Base-by-base conservation (phyloP, 2,888 invertebrate species). In the Pterobdella sp. region DNA sequence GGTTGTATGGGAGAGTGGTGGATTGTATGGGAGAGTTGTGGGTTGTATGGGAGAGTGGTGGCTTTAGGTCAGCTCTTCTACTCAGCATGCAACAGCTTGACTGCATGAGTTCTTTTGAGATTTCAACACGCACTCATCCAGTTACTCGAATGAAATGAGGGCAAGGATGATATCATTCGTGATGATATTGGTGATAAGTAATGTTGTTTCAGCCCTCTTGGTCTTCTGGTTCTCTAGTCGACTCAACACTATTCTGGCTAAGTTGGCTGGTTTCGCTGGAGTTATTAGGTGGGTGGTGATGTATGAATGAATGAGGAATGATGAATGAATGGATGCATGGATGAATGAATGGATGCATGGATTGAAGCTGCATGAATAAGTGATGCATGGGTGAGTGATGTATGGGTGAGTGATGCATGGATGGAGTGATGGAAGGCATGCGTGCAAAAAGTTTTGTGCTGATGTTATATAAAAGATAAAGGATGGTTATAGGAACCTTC, bases 61-160 rank as follows among this genome's bases (percentile, higher is more conserved):
- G n/a, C n/a, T n/a, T n/a, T n/a, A n/a, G n/a, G n/a, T n/a, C n/a
- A n/a, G n/a, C n/a, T n/a, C n/a, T n/a, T n/a, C n/a, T n/a, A n/a
- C n/a, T n/a, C n/a, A n/a, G n/a, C n/a, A n/a, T n/a, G n/a, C n/a
- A n/a, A n/a, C n/a, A n/a, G n/a, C n/a, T n/a, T n/a, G n/a, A n/a
- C n/a, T n/a, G n/a, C n/a, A n/a, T n/a, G n/a, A n/a, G n/a, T n/a
- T n/a, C n/a, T n/a, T n/a, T n/a, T n/a, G n/a, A n/a, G n/a, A n/a
- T n/a, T n/a, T 22, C 7, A 7, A 42, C 49, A 42, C 49, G 22
- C 63, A 63, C n/a, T 7, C 10, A 26, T 7, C 7, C 4, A 65
- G 65, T 29, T 65, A n/a, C 65, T 65, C 65, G 3, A n/a, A 10
- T 3, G 65, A 65, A 29, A 65, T 65, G 65, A 31, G 32, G 32